Base-by-base conservation (phyloP, 2,888 invertebrate genomes). In the Actias luna region DNA sequence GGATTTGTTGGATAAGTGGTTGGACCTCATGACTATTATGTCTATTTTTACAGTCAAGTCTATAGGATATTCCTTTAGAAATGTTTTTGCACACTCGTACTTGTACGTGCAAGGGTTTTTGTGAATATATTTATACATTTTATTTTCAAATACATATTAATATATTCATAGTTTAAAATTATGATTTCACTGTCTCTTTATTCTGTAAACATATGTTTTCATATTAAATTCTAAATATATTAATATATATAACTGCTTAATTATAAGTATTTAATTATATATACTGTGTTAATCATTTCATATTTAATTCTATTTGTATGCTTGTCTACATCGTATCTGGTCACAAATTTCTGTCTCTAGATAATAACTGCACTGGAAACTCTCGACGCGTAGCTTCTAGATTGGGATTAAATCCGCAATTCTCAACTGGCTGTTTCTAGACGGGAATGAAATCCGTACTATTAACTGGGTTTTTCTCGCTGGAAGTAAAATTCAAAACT, bases 1-100 rank as follows among this genome's bases (percentile, higher is more conserved):
- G 55, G 55, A 29, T 55, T 55, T 55, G 55, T 55, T 29, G 55
- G 8, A 29, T 55, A 55, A 55, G 55, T 55, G 29, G 55, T 16
- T 10, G 12, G 46, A 50, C 25, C 25, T 55, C 55, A 29, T 55
- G 29, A 29, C n/a, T 29, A 29, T n/a, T 55, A 55, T 29, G 29
- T n/a, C 22, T 25, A 50, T 12, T 50, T 22, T 25, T 12, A 22
- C 25, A 25, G 14, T 5, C 8, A 42, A 18, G 18, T 42, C 42
- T 42, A 25, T 50, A 25, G 46, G 22, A 50, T 12, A 50, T 12
- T 50, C 5, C 46, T 50, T 50, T 10, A 50, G 46, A 50, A 10
- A 2, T 22, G 22, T 25, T 50, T 50, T 50, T 25, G 25, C 22
- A 50, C 25, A 25, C 25, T 12, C 46, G 1, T 50, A 50, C 2